Evolutionary conservation across 2,113 vertebrate genomes (phyloP), one percentile per base, ranked within the genome.

Genomic region (Zingel zingel): DNA sequence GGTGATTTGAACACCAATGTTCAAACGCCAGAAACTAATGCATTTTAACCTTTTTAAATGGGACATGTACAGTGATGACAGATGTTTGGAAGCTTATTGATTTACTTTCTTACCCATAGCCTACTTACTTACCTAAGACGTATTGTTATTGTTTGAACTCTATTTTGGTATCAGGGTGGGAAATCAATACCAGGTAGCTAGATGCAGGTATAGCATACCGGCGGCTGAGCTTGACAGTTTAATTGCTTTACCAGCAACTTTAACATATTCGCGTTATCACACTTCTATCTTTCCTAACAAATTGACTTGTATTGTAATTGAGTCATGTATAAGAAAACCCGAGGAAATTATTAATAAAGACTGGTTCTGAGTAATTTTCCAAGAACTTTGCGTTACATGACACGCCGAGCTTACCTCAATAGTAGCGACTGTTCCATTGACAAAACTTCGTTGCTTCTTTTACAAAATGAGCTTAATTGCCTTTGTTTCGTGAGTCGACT

Each of bases 381-480:
- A 33, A 36, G 53, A 21, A 23, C 8, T 30, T 19, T 11, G 5
- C 58, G 16, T 61, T 36, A 64, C 39, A 76, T 64, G 56, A 73
- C 69, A 77, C 79, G 25, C 43, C 19, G 53, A 82, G 61, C n/a
- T 86, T 43, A 81, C 57, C n/a, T 80, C 62, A 82, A 23, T 33
- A 62, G 50, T 2, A 19, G 33, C 74, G 12, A 58, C 0, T 53
- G 56, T 76, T 79, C 14, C 27, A 30, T 8, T 70, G 33, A 84
- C 64, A 65, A 71, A 91, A 85, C 84, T 50, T 73, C n/a, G 39
- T 51, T 25, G 36, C 33, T 43, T 63, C 43, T 27, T 48, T 27
- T 75, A 63, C 15, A 56, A 78, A 77, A 74, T 53, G 0, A 57
- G 8, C 48, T 25, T 13, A 56, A 27, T 6, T 13, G 0, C 2